Conservation (phyloP, 1,140 invertebrate species). For the Drosophila tsacasi region DNA sequence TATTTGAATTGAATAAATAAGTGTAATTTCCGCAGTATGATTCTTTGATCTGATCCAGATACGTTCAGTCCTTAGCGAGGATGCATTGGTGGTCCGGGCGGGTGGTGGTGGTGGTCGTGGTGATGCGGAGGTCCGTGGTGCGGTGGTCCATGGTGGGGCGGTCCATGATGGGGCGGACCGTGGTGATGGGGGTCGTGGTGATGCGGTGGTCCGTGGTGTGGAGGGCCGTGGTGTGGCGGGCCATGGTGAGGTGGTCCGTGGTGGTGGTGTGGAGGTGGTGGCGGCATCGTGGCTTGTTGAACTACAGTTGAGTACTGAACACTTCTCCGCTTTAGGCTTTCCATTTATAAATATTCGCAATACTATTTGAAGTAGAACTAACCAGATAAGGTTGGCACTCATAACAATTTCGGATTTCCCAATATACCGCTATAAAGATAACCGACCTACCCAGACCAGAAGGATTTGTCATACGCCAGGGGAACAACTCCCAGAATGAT, state of each 20-base stretch:
- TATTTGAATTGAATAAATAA: slow-evolving; percentile 2
- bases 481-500: slow-evolving; percentile 1
- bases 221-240: slow-evolving; percentile 28
- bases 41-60: not conserved
- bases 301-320: slow-evolving; percentile 32
- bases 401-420: slow-evolving; percentile 33
- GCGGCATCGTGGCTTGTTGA: slow-evolving; percentile 32
- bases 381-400: slow-evolving; percentile 19
- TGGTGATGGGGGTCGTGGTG: slow-evolving; percentile 32
- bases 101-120: slow-evolving; percentile 29
- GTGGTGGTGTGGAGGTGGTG: slow-evolving; percentile 35
- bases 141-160: slow-evolving; percentile 11
- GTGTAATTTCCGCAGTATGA: not conserved
- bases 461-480: slow-evolving; percentile 15
- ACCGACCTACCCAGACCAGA: not conserved
- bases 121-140: slow-evolving; percentile 8
- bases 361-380: slow-evolving; percentile 22
- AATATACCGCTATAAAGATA: slow-evolving; percentile 45
- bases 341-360: slow-evolving; percentile 28
- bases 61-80: slow-evolving; percentile 18
- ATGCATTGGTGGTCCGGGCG: slow-evolving; percentile 33
- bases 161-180: slow-evolving; percentile 20
- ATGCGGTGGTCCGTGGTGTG: slow-evolving; percentile 31
- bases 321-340: not conserved
- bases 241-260: slow-evolving; percentile 20